Evolutionary conservation across 92 coral and sea anemone species (phyloP), one percentile per base, ranked within the genome.

Genomic region (Epizoanthus stellaris): DNA sequence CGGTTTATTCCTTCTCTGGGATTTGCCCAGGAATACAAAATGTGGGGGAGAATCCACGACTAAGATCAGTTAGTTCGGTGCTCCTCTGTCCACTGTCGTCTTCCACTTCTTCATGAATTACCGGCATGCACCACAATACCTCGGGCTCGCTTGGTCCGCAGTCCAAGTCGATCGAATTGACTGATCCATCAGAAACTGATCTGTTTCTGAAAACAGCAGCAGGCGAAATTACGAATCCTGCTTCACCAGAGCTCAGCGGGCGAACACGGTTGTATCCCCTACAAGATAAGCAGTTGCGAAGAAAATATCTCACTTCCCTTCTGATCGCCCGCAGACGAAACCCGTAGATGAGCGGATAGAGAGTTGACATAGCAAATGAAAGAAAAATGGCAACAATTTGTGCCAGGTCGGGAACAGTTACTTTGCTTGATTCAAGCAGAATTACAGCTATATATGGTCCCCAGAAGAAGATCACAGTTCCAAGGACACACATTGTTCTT

Each of bases 291-390:
- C 82, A 0, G 4, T 94, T 89, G 8, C 79, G 65, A 15, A 95
- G 19, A 6, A 91, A 80, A 15, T 88, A 71, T 70, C 84, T 82
- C 25, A 93, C 92, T 21, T 89, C 94, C 20, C 93, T 89, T 54
- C 99, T 87, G 67, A 95, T 95, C 62, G 67, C 90, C 85, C 93
- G 87, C 64, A 97, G 91, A 62, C 98, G 93, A 89, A 95, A 91
- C 14, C 98, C 99, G 71, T 97, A 97, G 70, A 97, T 95, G 20
- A 93, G 58, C 38, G 99, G 99, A 88, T 94, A 95, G 14, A 93
- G 79, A 5, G 86, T 65, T 7, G 91, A 73, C 60, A 90, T 91
- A 3, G 94, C 76, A 70, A 85, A 91, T 10, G 90, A 79, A 53
- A 97, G 73, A 16, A 91, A 79, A 23, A 91, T 93, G 23, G 92